Base-by-base conservation (phyloP, 2,113 vertebrate species). In the Centropristis striata region DNA sequence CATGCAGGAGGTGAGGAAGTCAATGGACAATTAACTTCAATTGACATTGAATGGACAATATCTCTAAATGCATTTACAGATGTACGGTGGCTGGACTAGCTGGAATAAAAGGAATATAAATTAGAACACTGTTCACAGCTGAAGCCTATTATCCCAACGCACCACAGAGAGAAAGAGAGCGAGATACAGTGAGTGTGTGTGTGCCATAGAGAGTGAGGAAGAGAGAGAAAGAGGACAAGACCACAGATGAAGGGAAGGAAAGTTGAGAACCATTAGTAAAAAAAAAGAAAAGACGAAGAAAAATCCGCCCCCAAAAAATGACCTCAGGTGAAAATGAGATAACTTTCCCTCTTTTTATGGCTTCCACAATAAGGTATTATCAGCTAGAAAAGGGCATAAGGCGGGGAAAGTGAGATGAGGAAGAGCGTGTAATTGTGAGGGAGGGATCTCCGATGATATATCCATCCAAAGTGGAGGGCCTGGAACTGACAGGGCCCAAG, bases 1-100 rank as follows among this genome's bases (percentile, higher is more conserved):
- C n/a, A 61, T 47, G 41, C 39, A 85, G 60, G 69, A 90, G 88
- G 78, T 87, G 81, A 84, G 54, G 66, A 91, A 81, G 90, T 90
- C 88, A 91, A 86, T 80, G 81, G 78, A 79, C 87, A 92, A 89
- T 90, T 92, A 91, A 90, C 89, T 88, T 87, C 67, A 86, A 78
- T 86, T 80, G 85, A 90, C 86, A 86, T 32, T 72, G 67, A 90
- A 86, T 72, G 51, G 90, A 81, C 83, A 90, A 78, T 86, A 86
- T 81, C 81, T 64, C 58, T 75, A 39, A 86, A 89, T 75, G 78
- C 80, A 83, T 86, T 86, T 84, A 81, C 71, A 84, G 78, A 86
- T 49, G 28, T 74, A 78, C 13, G 15, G 46, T 50, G 74, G 53
- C 67, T 70, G 60, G 64, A 71, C 74, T 59, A 82, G 61, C 50